Percentiles rank a stretch among this genome's conserved stretches.
These are phyloP conservation scores for Boleophthalmus pectinirostris DNA, from an alignment of 2,113 vertebrate species.

Conservation along the genomic window DNA sequence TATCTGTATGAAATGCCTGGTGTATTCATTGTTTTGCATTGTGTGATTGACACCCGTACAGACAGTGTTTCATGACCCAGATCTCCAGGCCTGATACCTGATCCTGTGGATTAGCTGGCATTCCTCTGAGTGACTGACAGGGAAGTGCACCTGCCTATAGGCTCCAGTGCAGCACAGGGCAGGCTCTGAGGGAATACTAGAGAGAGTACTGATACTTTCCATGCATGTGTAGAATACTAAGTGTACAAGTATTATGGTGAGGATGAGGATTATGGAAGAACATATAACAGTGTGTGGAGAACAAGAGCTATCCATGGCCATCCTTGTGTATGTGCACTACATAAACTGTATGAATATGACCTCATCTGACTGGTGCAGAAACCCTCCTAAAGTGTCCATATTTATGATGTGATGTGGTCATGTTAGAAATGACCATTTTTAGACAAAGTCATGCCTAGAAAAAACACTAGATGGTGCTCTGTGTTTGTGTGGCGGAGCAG, in stretches of 20 bases:
- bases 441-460: slow-evolving; percentile 12
- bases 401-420: background rate
- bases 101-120: slow-evolving; percentile 64
- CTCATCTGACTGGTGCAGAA: background rate
- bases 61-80: slow-evolving; percentile 56
- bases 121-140: slow-evolving; percentile 54
- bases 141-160: slow-evolving; percentile 6
- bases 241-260: no score
- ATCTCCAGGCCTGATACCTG: slow-evolving; percentile 60
- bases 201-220: slow-evolving; percentile 27
- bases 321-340: background rate
- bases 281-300: background rate
- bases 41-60: slow-evolving; percentile 5
- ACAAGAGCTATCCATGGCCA: background rate
- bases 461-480: slow-evolving; percentile 33
- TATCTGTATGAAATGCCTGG: background rate
- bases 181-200: slow-evolving; percentile 2
- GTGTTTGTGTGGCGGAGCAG: slow-evolving; percentile 45
- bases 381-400: background rate
- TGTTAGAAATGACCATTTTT: background rate
- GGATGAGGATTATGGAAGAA: background rate
- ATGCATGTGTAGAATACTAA: background rate
- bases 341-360: background rate
- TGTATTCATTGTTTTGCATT: background rate
- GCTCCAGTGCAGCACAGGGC: background rate